Evolutionary conservation across 2,888 invertebrate species (phyloP), one percentile per base, ranked within the genome.

Genomic region (Acleris holmiana): DNA sequence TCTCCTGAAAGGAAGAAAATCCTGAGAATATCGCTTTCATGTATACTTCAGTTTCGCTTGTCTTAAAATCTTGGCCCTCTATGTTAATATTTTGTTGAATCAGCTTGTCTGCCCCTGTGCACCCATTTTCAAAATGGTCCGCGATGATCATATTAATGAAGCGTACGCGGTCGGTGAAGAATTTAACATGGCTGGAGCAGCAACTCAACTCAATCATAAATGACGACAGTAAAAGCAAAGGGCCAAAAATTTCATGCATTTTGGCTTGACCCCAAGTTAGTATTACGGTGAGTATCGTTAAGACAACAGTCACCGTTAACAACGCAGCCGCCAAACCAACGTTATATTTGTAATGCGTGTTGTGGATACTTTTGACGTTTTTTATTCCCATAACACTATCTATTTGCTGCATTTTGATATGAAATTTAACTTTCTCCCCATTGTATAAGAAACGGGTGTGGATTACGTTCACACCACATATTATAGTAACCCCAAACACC

Each of bases 101-200:
- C 1, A 19, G 10, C 13, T 13, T 13, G 13, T 13, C 10, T 8
- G 10, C 5, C 10, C 6, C 44, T 18, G 7, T 21, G 46, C 5
- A 23, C 7, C 23, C 29, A 8, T 21, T 61, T n/a, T 19, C n/a
- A 6, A 61, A 53, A 35, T 61, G 47, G 4, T 13, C n/a, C 21
- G n/a, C 10, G 15, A 67, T 58, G n/a, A 57, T 55, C 6, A 41
- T 50, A 25, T 67, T 67, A 6, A 61, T 44, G 13, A 57, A 53
- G 35, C 49, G 51, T 21, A 61, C 21, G 6, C 67, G 55, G 8
- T 17, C 29, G n/a, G 60, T 44, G 18, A 57, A 47, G 67, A 47
- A 67, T 69, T 70, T 6, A 60, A 67, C 0, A 40, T 54, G 5
- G 67, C 61, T 54, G 60, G 49, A 2, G 66, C 23, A 21, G 66